Conservation (phyloP, 2,113 vertebrate species). For the Antennarius striatus region DNA sequence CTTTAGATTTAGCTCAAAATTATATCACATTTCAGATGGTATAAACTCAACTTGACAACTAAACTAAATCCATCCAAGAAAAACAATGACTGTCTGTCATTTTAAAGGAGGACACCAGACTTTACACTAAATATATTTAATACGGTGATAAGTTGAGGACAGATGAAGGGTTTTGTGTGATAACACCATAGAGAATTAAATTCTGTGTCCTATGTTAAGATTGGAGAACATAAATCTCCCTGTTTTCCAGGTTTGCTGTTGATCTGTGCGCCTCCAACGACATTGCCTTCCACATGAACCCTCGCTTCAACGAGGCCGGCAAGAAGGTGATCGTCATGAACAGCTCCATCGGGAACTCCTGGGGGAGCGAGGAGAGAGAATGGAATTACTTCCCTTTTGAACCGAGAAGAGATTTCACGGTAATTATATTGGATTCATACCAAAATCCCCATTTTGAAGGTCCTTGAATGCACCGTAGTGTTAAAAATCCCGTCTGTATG, state of each 20-base stretch:
- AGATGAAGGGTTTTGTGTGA: no score
- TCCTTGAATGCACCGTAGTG: not conserved
- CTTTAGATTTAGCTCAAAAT: no score
- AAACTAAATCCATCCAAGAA: no score
- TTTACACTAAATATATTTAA: no score
- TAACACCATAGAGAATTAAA: no score
- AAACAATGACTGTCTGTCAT: no score
- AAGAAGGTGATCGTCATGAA: constrained; percentile 54
- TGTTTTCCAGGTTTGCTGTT: constrained; percentile 48
- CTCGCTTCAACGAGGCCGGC: constrained; percentile 55
- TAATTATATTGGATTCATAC: not conserved
- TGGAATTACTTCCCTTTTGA: constrained; percentile 41
- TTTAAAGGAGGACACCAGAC: no score
- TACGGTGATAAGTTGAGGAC: no score
- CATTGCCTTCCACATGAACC: constrained; percentile 65
- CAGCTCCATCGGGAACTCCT: constrained; percentile 11
- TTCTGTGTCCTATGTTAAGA: no score
- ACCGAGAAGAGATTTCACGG: constrained; percentile 49
- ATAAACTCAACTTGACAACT: no score
- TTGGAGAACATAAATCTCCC: no score
- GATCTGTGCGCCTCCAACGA: not conserved
- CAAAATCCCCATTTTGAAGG: not conserved
- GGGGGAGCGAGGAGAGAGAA: constrained; percentile 60
- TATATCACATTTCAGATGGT: no score
- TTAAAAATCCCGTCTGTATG: not conserved